A percentile compares a stretch with the other conserved stretches of the same genome.
phyloP scores from a whole-genome alignment of 2,888 invertebrate genomes.

The Miltochrista miniata region DNA sequence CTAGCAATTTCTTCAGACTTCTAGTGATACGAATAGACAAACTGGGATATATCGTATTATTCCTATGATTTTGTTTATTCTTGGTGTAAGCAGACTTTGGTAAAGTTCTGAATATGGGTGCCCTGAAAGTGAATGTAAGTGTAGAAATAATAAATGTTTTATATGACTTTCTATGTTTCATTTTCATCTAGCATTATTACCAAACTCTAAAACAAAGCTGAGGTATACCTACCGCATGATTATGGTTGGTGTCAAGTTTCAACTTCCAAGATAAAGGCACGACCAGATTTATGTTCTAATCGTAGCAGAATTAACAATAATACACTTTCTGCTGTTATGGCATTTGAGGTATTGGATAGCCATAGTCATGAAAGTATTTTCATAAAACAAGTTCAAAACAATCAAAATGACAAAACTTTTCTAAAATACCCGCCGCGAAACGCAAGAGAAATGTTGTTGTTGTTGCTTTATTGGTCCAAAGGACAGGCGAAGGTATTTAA shows the following conservation, averaged over 20 bases:
- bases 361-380: too few relatives aligned
- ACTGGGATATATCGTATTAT: conserved; percentile 15
- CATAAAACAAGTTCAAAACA: too few relatives aligned
- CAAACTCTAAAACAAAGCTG: not conserved
- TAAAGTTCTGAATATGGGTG: conserved; percentile 37
- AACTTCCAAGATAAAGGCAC: not conserved
- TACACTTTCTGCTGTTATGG: not conserved
- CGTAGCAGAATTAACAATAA: not conserved
- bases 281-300: not conserved
- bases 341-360: not conserved
- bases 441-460: too few relatives aligned
- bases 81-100: conserved; percentile 29
- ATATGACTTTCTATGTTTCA: conserved; percentile 15
- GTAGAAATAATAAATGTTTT: conserved; percentile 58
- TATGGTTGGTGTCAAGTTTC: conserved; percentile 26
- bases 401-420: conserved; percentile 3
- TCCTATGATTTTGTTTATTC: conserved; percentile 33
- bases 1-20: conserved; percentile 45
- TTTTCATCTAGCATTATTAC: not conserved
- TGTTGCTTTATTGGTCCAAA: too few relatives aligned
- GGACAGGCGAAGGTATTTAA: too few relatives aligned
- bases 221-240: conserved; percentile 9
- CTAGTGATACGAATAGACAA: conserved; percentile 46
- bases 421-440: conserved; percentile 23
- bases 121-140: conserved; percentile 57